Evolutionary conservation across 2,888 invertebrate species (phyloP), one percentile per base, ranked within the genome.

Genomic region (Petrolisthes cinctipes): DNA sequence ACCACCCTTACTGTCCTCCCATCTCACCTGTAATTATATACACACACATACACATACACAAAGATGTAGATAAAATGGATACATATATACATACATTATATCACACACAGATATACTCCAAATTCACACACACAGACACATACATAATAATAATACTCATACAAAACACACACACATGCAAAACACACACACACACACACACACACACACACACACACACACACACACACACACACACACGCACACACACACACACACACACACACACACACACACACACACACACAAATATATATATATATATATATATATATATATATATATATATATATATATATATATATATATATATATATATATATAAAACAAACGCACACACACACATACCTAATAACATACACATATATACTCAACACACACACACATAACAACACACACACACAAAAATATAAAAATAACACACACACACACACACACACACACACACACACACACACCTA

Each of bases 1-100:
- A 73, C 96, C 96, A 91, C 97, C 97, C 92, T 96, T 95, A 92
- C 95, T 96, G 92, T 97, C 96, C 82, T 96, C 96, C 97, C 97
- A 97, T 92, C 96, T 95, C 83, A 97, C 96, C 97, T 96, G 92
- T 76, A 6, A 23, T 6, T 51, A 23, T 0, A 1, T 2, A 11
- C 61, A 61, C 61, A 61, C 61, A 61, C 61, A 61, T 14, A 61
- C 17, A 82, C 6, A 68, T 17, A 75, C 84, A 80, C 90, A 91
- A 57, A 83, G 93, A 73, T 37, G 53, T 17, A 82, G 57, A 71
- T 20, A 54, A 68, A 37, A 37, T 37, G 37, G 1, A 37, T 37
- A 37, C n/a, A n/a, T 37, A 37, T 37, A 37, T 37, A 37, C 37
- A 37, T 37, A 37, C 37, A 37, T 37, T 37, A 37, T 37, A 37